phyloP scores from a whole-genome alignment of 2,888 invertebrate genomes.

The Aproaerema taeniolella region DNA sequence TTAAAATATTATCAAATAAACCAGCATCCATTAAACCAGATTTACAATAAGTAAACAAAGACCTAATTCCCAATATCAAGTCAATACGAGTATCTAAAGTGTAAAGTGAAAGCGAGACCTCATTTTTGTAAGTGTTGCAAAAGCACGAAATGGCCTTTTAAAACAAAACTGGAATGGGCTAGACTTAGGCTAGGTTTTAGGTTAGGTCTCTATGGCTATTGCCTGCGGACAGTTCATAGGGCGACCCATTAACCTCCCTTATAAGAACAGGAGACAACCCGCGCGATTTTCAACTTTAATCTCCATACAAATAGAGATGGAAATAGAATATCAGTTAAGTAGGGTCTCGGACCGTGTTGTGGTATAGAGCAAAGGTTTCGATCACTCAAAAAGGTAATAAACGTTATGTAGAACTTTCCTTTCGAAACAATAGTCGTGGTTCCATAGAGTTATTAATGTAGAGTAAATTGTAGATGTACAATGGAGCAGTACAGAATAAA shows the following conservation, averaged over 20 bases:
- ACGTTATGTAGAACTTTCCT: slow-evolving; percentile 38
- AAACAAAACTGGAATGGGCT: slow-evolving; percentile 39
- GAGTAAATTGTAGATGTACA: too few relatives aligned
- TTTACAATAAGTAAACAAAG: too few relatives aligned
- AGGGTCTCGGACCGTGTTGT: too few relatives aligned
- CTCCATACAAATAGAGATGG: slow-evolving; percentile 20
- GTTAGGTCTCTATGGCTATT: slow-evolving; percentile 33
- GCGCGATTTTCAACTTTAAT: background rate
- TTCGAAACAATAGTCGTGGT: slow-evolving; percentile 32
- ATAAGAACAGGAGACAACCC: background rate
- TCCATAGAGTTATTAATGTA: too few relatives aligned
- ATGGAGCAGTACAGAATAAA: too few relatives aligned
- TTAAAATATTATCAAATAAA: too few relatives aligned
- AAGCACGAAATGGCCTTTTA: slow-evolving; percentile 36
- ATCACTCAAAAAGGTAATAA: slow-evolving; percentile 61
- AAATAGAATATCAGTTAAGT: too few relatives aligned
- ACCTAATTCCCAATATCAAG: too few relatives aligned
- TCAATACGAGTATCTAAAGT: too few relatives aligned
- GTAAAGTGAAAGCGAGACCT: slow-evolving; percentile 4
- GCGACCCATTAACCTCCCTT: slow-evolving; percentile 20
- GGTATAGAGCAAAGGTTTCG: slow-evolving; percentile 54
- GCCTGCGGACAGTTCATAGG: slow-evolving; percentile 65
- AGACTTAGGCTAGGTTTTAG: too few relatives aligned
- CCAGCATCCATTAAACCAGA: too few relatives aligned
- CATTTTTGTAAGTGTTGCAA: slow-evolving; percentile 26